Evolutionary conservation across 2,113 vertebrate species (phyloP), one percentile per base, ranked within the genome.

Genomic region (Silurus glanis): DNA sequence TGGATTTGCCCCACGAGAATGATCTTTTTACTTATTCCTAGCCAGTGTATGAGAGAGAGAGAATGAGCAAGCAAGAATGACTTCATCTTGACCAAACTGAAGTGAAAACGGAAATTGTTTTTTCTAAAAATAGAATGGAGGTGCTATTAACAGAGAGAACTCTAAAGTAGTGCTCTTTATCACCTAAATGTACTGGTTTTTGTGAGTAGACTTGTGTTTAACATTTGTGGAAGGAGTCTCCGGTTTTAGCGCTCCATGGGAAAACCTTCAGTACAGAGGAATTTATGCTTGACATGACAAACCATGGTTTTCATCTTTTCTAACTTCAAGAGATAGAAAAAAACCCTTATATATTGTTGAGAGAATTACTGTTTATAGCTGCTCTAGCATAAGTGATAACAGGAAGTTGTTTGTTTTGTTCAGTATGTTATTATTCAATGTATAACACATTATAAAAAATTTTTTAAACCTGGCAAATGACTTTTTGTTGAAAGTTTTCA

Each of bases 1-100:
- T 49, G 13, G 51, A 47, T 28, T 55, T 4, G 13, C 53, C 62
- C 53, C 61, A 25, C 59, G 62, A 81, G 78, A 28, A 86, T 81
- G 49, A 86, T 72, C 71, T 9, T 49, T 19, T 19, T 62, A 83
- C 90, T 87, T 87, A 59, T 90, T 87, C 89, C 83, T 82, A 55
- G 91, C 75, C 89, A 82, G 83, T 87, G 71, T 51, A 91, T 37
- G 61, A 62, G 62, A 25, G 62, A 69, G 25, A 69, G 6, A 37
- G 4, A 7, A 21, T 23, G 8, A 8, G 7, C 21, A 23, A 9
- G 21, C 9, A 8, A 67, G 64, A 67, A 67, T 67, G n/a, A 5
- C n/a, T 28, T 23, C 45, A 21, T 21, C 9, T 49, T 74, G 45
- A 49, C 71, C 47, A 49, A 49, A 74, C 45, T 45, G 49, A 74